These are phyloP conservation scores for Coronaproctus castanopsis DNA, from an alignment of 2,888 invertebrate genomes.

Conservation along the genomic window DNA sequence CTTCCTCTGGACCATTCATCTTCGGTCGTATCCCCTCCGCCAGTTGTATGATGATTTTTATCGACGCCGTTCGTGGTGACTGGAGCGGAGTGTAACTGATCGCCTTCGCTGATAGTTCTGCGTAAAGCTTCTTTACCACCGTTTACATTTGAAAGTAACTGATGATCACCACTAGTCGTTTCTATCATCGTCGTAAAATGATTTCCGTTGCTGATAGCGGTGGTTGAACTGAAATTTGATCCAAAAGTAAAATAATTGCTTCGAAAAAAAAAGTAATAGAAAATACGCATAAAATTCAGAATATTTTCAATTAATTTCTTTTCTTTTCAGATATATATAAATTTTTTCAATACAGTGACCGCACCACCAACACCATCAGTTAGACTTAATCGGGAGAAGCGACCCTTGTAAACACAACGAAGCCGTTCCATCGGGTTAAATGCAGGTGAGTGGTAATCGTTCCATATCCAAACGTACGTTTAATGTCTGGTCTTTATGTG, in stretches of 20 bases:
- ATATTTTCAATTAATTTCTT: no score
- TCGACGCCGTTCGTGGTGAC: neutral
- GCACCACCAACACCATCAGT: no score
- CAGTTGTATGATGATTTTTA: slow-evolving; percentile 31
- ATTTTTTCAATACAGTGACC: no score
- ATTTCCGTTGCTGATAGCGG: slow-evolving; percentile 7
- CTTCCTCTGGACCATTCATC: slow-evolving; percentile 51
- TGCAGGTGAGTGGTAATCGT: no score
- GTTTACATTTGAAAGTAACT: slow-evolving; percentile 11
- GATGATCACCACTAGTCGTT: slow-evolving; percentile 1
- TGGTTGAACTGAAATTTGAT: slow-evolving; percentile 4
- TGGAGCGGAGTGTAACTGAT: slow-evolving; percentile 1
- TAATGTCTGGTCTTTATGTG: no score
- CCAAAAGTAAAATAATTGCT: neutral
- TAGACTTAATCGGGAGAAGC: no score
- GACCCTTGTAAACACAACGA: no score
- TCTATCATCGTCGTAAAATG: neutral
- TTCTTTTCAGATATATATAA: neutral
- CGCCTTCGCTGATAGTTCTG: slow-evolving; percentile 18
- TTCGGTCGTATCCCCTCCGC: slow-evolving; percentile 40
- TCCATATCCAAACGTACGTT: no score
- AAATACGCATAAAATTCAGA: no score
- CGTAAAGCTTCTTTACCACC: slow-evolving; percentile 15
- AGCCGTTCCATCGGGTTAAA: no score
- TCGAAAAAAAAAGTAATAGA: no score